A percentile compares a stretch with the other conserved stretches of the same genome.
Evolutionary conservation across 2,888 invertebrate species (phyloP).

Genomic region (Sclerodermus sp.): DNA sequence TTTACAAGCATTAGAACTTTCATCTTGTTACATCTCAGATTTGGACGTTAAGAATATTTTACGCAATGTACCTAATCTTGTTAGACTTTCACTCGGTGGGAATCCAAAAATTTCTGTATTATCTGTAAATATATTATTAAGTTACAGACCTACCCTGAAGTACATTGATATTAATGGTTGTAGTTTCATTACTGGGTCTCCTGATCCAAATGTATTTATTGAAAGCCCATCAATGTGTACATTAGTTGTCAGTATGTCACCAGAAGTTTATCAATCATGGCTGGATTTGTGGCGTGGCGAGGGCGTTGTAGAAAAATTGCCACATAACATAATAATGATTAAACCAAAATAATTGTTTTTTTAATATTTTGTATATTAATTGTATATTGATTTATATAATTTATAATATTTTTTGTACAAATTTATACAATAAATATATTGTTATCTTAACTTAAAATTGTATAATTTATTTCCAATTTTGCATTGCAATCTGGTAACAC

Average conservation of each 20-base stretch:
- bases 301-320: conserved; percentile 32
- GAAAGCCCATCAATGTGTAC: conserved; percentile 42
- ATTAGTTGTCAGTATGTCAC: conserved; percentile 38
- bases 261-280: conserved; percentile 40
- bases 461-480: conserved; percentile 78
- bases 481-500: conserved; percentile 65
- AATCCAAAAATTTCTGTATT: conserved; percentile 38
- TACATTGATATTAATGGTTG: conserved; percentile 46
- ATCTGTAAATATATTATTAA: conserved; percentile 36
- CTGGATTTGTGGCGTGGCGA: conserved; percentile 41
- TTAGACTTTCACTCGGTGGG: conserved; percentile 38
- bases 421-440: too few species aligned
- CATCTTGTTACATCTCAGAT: conserved; percentile 42
- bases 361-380: too few species aligned
- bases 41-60: conserved; percentile 40
- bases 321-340: conserved; percentile 41
- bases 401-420: conserved; percentile 8
- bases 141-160: conserved; percentile 39
- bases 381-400: conserved; percentile 15
- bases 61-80: conserved; percentile 37
- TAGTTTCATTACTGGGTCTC: conserved; percentile 29
- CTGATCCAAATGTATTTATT: conserved; percentile 30
- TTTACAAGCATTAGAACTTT: conserved; percentile 44
- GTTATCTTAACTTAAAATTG: conserved; percentile 62
- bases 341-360: conserved; percentile 24